Conservation (phyloP, 2,113 vertebrate genomes). For the Sinosuthora webbiana region DNA sequence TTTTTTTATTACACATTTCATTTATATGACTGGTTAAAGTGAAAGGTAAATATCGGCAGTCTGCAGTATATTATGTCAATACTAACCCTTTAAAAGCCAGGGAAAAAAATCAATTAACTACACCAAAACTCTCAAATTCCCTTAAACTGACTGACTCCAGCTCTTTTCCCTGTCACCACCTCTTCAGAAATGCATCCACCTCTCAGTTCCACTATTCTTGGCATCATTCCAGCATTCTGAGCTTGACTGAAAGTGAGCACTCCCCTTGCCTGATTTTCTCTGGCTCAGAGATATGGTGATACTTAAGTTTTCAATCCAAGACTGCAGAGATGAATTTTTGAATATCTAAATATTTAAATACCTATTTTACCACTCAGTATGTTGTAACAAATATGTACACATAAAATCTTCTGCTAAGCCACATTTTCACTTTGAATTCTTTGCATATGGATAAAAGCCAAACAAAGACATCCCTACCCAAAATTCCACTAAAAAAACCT, state of each 20-base stretch:
- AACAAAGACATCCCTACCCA: background rate
- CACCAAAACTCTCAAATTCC: background rate
- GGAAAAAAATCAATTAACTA: background rate
- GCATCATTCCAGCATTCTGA: slow-evolving; percentile 19
- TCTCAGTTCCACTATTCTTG: background rate
- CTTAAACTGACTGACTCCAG: background rate
- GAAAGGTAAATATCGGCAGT: background rate
- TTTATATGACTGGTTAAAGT: background rate
- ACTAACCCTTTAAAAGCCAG: background rate
- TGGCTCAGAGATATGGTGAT: background rate
- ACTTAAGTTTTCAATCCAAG: background rate
- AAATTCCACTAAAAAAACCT: background rate
- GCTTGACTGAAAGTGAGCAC: slow-evolving; percentile 35
- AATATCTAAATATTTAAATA: slow-evolving; percentile 16
- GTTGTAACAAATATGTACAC: background rate
- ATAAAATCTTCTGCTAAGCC: background rate
- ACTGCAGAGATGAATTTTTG: slow-evolving; percentile 18
- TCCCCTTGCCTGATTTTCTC: slow-evolving; percentile 31
- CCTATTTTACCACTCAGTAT: background rate
- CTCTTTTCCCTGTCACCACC: background rate
- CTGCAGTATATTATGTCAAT: background rate
- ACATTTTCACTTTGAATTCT: background rate
- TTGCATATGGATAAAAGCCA: background rate
- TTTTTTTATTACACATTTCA: background rate
- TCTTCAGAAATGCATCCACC: background rate